Evolutionary conservation across 2,888 invertebrate species (phyloP), one percentile per base, ranked within the genome.

Genomic region (Melanotus villosus): DNA sequence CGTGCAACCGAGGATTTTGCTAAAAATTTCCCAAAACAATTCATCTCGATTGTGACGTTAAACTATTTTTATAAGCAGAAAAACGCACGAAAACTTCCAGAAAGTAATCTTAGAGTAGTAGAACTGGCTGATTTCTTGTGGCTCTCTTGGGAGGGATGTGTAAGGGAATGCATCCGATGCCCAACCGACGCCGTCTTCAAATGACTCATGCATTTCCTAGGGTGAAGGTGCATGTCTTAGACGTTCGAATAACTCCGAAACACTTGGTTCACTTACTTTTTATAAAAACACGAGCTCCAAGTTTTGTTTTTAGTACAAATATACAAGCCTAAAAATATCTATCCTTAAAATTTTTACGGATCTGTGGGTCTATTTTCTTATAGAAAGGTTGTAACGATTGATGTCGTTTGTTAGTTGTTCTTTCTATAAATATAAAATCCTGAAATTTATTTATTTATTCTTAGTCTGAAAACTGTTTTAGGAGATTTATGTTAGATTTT

Each of bases 141-240:
- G 34, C n/a, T 67, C 67, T 45, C 60, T 54, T 14, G 60, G 56
- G 67, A 59, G 47, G 47, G 41, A 52, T 56, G 23, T 60, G 54
- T 54, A 43, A 67, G 67, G 67, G 67, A 67, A 67, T 67, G 67
- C 67, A 67, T 54, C 41, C 36, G 66, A 50, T 58, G 67, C 60
- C 66, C 26, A 52, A n/a, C 18, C 36, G 32, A 18, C 38, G 60
- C 43, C 60, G 67, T 60, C 67, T 67, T 32, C 19, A 58, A 67
- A 60, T 67, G 67, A 67, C 60, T 67, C 67, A 67, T 60, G 43
- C 60, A 56, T 62, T 67, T 67, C 16, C 43, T 26, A 45, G 67
- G 67, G 41, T 52, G 52, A 41, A 67, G 67, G 67, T 67, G 67
- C 38, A 54, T 34, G 43, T 38, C 50, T 60, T 54, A 32, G 52